A percentile compares a stretch with the other conserved stretches of the same genome.
Evolutionary conservation across 2,888 invertebrate genomes (phyloP).

Genomic region (Petrophora chlorosata): DNA sequence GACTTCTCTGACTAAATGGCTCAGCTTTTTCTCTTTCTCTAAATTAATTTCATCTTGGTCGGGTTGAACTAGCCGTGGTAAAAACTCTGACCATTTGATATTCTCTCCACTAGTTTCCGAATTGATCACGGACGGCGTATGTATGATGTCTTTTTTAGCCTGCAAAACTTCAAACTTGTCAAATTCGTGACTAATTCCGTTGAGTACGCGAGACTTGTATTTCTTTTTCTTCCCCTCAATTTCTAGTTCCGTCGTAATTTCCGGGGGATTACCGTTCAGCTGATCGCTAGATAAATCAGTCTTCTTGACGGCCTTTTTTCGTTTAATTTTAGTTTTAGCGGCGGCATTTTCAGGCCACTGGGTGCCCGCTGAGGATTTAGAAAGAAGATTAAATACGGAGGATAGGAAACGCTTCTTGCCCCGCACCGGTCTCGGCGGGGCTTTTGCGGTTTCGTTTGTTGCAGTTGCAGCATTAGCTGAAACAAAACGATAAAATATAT

Average conservation of each 20-base stretch:
- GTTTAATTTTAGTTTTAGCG: too few species aligned
- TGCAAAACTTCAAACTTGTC: conserved; percentile 51
- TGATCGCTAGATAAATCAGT: too few species aligned
- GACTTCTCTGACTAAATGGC: conserved; percentile 29
- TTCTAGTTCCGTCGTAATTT: too few species aligned
- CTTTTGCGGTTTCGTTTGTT: conserved; percentile 26
- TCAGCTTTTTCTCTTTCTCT: conserved; percentile 14
- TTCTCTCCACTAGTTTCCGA: conserved; percentile 42
- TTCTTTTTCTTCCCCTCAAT: conserved; percentile 35
- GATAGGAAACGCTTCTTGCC: conserved; percentile 51
- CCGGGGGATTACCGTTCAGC: too few species aligned
- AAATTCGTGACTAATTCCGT: conserved; percentile 30
- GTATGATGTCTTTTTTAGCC: conserved; percentile 47
- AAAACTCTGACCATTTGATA: conserved; percentile 25
- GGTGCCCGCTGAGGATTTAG: conserved; percentile 56
- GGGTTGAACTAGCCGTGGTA: conserved; percentile 27
- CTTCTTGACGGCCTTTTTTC: too few species aligned
- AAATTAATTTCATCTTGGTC: conserved; percentile 13
- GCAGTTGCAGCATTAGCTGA: conserved; percentile 27
- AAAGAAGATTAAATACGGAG: conserved; percentile 55
- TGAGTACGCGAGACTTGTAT: conserved; percentile 45
- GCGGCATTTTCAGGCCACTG: conserved; percentile 46
- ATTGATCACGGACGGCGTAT: conserved; percentile 49
- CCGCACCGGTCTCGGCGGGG: conserved; percentile 43
- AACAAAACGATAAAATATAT: too few species aligned